phyloP scores from a whole-genome alignment of 2,888 invertebrate species.

The Serripes groenlandicus region DNA sequence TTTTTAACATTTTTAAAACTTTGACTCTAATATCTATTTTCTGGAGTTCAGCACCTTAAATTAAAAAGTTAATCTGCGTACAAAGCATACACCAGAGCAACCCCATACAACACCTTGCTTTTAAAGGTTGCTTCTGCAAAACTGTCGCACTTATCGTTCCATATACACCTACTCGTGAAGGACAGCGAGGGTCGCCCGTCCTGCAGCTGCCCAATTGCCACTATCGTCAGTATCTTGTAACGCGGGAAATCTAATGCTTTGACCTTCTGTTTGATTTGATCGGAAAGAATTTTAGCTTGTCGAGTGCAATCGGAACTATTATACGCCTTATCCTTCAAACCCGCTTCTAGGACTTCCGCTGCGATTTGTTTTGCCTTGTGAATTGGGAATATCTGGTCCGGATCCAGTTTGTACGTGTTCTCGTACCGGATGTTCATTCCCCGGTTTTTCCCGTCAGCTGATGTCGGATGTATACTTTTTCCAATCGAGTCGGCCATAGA shows the following conservation, averaged over 20 bases:
- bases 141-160: conserved; percentile 79
- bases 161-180: conserved; percentile 80
- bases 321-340: conserved; percentile 71
- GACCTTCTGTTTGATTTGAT: conserved; percentile 77
- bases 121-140: conserved; percentile 77
- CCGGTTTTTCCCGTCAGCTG: conserved; percentile 65
- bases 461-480: conserved; percentile 67
- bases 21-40: too few species aligned
- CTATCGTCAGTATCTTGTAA: conserved; percentile 78
- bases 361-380: conserved; percentile 70
- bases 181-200: conserved; percentile 70
- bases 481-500: conserved; percentile 68
- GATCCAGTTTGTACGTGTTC: conserved; percentile 79
- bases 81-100: conserved; percentile 79
- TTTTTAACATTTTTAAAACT: not conserved
- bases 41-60: not conserved
- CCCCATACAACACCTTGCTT: conserved; percentile 75
- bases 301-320: conserved; percentile 73
- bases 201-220: conserved; percentile 76
- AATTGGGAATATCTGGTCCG: conserved; percentile 70
- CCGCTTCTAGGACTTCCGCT: conserved; percentile 67
- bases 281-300: conserved; percentile 72
- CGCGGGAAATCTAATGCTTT: conserved; percentile 75
- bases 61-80: conserved; percentile 71
- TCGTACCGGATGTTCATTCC: conserved; percentile 72